Percentiles rank a stretch among this genome's conserved stretches.
These are phyloP conservation scores for Caranx ignobilis DNA, from an alignment of 2,113 vertebrate genomes.

Conservation along the genomic window DNA sequence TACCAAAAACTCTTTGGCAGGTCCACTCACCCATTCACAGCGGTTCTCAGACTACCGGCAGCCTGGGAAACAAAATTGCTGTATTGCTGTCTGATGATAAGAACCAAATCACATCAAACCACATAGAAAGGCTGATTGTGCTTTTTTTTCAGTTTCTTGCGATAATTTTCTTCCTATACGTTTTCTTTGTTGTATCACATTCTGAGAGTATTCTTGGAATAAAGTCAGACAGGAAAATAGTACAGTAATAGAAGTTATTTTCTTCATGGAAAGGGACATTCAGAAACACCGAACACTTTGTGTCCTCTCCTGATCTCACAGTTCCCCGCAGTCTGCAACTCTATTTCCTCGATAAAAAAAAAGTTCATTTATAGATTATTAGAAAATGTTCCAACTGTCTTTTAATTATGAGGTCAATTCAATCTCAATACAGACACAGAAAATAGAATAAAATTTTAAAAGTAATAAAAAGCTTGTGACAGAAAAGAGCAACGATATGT, in stretches of 20 bases:
- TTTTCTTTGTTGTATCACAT: slow-evolving; percentile 46
- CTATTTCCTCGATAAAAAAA: background rate
- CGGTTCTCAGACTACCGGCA: slow-evolving; percentile 51
- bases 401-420: slow-evolving; percentile 49
- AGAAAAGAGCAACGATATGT: slow-evolving; percentile 36
- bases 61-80: slow-evolving; percentile 65
- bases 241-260: slow-evolving; percentile 7
- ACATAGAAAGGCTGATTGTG: slow-evolving; percentile 37
- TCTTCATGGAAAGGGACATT: slow-evolving; percentile 10
- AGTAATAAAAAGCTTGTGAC: slow-evolving; percentile 48
- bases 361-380: slow-evolving; percentile 4
- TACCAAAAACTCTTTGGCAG: slow-evolving; percentile 73
- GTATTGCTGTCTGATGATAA: slow-evolving; percentile 70
- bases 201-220: slow-evolving; percentile 23
- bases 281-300: slow-evolving; percentile 1
- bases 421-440: background rate
- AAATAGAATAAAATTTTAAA: slow-evolving; percentile 24
- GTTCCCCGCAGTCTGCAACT: slow-evolving; percentile 7
- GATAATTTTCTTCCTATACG: slow-evolving; percentile 40
- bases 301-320: slow-evolving; percentile 19
- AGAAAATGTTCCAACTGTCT: slow-evolving; percentile 20
- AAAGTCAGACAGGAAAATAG: background rate
- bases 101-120: slow-evolving; percentile 63
- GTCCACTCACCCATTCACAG: slow-evolving; percentile 73
- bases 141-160: slow-evolving; percentile 27